phyloP scores from a whole-genome alignment of 1,140 invertebrate genomes.

The Stenopsyche tienmushanensis region DNA sequence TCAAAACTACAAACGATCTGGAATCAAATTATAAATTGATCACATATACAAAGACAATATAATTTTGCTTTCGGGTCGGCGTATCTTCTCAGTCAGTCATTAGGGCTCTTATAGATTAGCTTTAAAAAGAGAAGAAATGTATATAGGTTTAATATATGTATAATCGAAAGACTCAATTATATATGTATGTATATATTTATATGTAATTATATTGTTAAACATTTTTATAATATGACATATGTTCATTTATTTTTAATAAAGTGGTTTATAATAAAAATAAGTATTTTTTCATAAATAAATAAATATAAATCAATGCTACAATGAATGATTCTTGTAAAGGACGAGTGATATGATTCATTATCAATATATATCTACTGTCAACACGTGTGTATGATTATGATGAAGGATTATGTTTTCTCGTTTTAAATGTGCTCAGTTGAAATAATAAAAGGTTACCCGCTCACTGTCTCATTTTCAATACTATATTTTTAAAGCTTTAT shows the following conservation, averaged over 20 bases:
- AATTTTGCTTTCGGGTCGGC: too few species aligned
- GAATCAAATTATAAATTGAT: too few species aligned
- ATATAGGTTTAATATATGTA: too few species aligned
- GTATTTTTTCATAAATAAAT: slow-evolving; percentile 16
- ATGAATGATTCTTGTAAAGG: slow-evolving; percentile 44
- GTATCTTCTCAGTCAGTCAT: too few species aligned
- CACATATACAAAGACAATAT: too few species aligned
- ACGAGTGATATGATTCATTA: slow-evolving; percentile 51
- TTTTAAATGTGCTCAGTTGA: not conserved
- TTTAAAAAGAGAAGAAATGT: too few species aligned
- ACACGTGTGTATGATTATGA: slow-evolving; percentile 32
- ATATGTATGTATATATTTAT: slow-evolving; percentile 5
- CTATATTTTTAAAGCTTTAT: slow-evolving; percentile 4
- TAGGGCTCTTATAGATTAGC: too few species aligned
- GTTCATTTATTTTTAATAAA: not conserved
- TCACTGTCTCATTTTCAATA: not conserved
- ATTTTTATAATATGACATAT: slow-evolving; percentile 3
- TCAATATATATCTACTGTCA: slow-evolving; percentile 37
- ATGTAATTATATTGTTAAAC: not conserved
- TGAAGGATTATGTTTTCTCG: not conserved
- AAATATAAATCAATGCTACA: slow-evolving; percentile 37
- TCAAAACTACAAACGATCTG: too few species aligned
- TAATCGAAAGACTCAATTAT: not conserved
- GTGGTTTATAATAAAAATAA: slow-evolving; percentile 2
- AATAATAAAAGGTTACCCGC: not conserved